Evolutionary conservation across 2,113 vertebrate genomes (phyloP).

Genomic region (Pomatostomus ruficeps): DNA sequence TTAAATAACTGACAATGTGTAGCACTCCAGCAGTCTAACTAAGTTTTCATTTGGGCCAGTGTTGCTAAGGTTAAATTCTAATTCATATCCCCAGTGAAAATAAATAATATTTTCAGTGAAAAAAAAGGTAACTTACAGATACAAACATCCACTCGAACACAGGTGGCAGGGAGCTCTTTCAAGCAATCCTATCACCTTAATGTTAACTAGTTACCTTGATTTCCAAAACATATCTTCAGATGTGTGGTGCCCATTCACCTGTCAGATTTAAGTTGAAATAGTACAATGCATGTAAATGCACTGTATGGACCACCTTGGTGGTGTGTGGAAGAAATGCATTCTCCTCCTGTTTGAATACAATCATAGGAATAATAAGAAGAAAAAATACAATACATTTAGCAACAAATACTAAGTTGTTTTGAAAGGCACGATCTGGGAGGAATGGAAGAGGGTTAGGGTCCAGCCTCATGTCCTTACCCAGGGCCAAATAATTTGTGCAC

Average conservation of each 20-base stretch:
- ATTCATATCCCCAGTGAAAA: neutral
- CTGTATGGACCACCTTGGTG: neutral
- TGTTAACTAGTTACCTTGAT: neutral
- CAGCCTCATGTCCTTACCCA: neutral
- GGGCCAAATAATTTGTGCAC: neutral
- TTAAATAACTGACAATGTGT: neutral
- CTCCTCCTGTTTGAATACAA: neutral
- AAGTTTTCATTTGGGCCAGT: neutral
- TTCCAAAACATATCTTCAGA: neutral
- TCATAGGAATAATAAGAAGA: neutral
- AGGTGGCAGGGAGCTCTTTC: neutral
- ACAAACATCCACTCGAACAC: neutral
- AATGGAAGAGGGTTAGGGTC: neutral
- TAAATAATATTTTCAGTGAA: neutral
- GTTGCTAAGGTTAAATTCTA: neutral
- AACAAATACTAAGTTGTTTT: neutral
- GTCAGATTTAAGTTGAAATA: neutral
- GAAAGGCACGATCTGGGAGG: neutral
- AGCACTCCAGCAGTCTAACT: neutral
- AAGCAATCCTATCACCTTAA: neutral
- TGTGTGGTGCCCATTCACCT: rapidly evolving
- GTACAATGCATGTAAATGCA: neutral
- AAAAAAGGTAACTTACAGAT: neutral
- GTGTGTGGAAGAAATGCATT: neutral
- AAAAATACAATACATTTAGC: neutral